phyloP scores from a whole-genome alignment of 2,888 invertebrate genomes.

The Apodemia hepburni region DNA sequence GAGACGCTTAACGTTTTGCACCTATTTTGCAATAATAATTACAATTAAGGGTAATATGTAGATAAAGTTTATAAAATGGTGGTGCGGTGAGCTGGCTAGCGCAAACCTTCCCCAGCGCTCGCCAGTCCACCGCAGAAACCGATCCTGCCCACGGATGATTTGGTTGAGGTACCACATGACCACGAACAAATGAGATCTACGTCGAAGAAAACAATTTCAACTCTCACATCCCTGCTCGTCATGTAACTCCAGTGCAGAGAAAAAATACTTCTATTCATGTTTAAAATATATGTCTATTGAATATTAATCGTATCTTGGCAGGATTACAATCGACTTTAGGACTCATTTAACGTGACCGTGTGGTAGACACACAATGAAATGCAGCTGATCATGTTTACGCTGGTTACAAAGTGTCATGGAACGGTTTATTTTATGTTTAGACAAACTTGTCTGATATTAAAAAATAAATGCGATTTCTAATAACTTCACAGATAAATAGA shows the following conservation, averaged over 20 bases:
- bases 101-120: slow-evolving; percentile 19
- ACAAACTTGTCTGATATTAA: neutral
- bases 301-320: neutral
- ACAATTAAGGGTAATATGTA: slow-evolving; percentile 65
- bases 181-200: no score
- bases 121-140: slow-evolving; percentile 25
- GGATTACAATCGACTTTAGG: neutral
- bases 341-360: neutral
- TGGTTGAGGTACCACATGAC: slow-evolving; percentile 3
- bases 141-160: slow-evolving; percentile 22
- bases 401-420: slow-evolving; percentile 28
- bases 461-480: neutral
- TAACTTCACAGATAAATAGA: slow-evolving; percentile 7
- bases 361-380: slow-evolving; percentile 17
- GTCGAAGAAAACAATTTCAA: no score
- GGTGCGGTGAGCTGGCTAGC: slow-evolving; percentile 45
- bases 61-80: slow-evolving; percentile 51
- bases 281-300: slow-evolving; percentile 1
- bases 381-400: slow-evolving; percentile 32
- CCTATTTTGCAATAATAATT: slow-evolving; percentile 76
- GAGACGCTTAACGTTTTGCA: slow-evolving; percentile 77
- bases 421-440: slow-evolving; percentile 27
- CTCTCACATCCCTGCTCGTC: no score
- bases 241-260: neutral
- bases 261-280: neutral